Conservation (phyloP, 2,888 invertebrate genomes). For the Tetragonula carbonaria region DNA sequence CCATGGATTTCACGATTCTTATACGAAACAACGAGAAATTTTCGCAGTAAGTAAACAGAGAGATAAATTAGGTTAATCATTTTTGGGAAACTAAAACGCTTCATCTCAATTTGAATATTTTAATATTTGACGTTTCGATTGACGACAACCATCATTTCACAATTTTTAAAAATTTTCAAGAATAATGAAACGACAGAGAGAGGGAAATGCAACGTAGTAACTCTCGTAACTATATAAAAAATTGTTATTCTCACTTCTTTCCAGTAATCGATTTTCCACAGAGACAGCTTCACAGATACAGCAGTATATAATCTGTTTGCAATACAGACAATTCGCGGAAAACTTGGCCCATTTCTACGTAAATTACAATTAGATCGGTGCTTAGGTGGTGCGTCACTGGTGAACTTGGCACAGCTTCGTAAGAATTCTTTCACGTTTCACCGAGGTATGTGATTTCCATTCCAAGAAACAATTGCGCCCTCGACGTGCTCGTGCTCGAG, state of each 20-base stretch:
- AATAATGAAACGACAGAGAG: neutral
- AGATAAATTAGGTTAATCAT: neutral
- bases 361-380: conserved; percentile 27
- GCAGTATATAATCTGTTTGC: neutral
- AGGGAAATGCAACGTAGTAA: no score
- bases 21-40: conserved; percentile 45
- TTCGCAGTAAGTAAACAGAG: neutral
- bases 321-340: neutral
- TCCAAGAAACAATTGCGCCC: conserved; percentile 78
- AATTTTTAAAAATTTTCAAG: neutral
- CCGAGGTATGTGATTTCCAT: conserved; percentile 71
- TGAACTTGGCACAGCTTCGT: conserved; percentile 58
- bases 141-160: neutral
- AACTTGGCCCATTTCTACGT: neutral
- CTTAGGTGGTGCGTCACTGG: neutral
- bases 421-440: conserved; percentile 77
- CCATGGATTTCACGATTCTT: conserved; percentile 21
- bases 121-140: neutral
- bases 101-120: neutral
- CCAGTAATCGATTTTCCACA: neutral
- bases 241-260: neutral
- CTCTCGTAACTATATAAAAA: no score
- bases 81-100: neutral
- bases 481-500: conserved; percentile 32
- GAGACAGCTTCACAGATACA: neutral